These are phyloP conservation scores for Laothoe populi DNA, from an alignment of 2,888 invertebrate species.

Conservation along the genomic window DNA sequence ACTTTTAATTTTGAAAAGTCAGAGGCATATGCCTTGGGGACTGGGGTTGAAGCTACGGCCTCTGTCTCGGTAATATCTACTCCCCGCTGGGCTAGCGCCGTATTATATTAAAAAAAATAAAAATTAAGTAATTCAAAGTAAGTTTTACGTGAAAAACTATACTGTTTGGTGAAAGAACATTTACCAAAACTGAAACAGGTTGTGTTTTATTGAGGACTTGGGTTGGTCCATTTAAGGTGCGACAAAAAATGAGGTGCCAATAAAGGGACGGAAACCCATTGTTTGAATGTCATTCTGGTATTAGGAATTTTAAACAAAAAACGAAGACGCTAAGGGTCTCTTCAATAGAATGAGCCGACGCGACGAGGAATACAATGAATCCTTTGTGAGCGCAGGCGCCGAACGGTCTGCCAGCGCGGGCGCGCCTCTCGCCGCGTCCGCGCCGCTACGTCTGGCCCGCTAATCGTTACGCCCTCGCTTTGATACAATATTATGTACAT, in stretches of 20 bases:
- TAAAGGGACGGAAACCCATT: slow-evolving; percentile 85
- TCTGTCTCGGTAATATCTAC: no score
- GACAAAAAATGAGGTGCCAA: slow-evolving; percentile 84
- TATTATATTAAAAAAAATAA: no score
- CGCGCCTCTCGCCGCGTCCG: slow-evolving; percentile 48
- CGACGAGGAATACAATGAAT: slow-evolving; percentile 75
- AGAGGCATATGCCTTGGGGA: no score
- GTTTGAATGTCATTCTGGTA: slow-evolving; percentile 80
- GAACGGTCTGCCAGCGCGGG: slow-evolving; percentile 74
- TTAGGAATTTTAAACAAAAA: slow-evolving; percentile 76
- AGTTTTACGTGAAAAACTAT: no score
- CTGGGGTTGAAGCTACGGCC: no score
- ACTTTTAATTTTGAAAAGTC: no score
- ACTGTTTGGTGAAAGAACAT: slow-evolving; percentile 42
- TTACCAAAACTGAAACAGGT: slow-evolving; percentile 71
- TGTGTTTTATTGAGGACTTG: slow-evolving; percentile 73
- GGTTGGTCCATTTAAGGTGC: slow-evolving; percentile 72
- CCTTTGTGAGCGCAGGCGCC: slow-evolving; percentile 82
- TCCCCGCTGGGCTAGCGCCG: no score
- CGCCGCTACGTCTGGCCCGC: slow-evolving; percentile 27
- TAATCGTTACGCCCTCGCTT: slow-evolving; percentile 30
- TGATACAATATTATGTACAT: slow-evolving; percentile 24
- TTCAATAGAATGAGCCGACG: slow-evolving; percentile 69
- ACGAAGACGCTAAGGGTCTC: slow-evolving; percentile 67
- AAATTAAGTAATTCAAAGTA: no score